These are phyloP conservation scores for Brachyrhaphis roseni DNA, from an alignment of 2,797 vertebrate species.

Conservation along the genomic window DNA sequence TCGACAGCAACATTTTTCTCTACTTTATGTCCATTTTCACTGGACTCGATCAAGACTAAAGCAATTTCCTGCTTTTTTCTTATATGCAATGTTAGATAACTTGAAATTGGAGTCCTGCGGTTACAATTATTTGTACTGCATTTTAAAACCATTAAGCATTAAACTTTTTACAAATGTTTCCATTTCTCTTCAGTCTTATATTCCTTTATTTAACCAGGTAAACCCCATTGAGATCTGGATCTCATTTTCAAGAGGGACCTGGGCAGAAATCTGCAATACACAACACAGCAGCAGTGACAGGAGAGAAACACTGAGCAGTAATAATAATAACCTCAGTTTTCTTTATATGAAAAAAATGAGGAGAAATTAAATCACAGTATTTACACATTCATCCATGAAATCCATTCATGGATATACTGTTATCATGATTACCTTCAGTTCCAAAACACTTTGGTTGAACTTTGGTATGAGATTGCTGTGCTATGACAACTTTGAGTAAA, in stretches of 20 bases:
- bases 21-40: slow-evolving; percentile 1
- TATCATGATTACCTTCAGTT: not conserved
- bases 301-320: not conserved
- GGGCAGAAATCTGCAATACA: too few species aligned
- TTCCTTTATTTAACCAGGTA: too few species aligned
- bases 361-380: not conserved
- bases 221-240: too few species aligned
- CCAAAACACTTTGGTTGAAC: not conserved
- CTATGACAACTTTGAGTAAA: not conserved
- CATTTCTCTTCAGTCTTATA: too few species aligned
- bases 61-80: not conserved
- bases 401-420: not conserved
- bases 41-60: not conserved
- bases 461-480: not conserved
- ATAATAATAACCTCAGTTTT: not conserved
- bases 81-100: not conserved
- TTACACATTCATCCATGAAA: not conserved
- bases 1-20: not conserved
- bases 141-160: not conserved
- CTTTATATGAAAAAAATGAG: not conserved
- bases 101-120: not conserved
- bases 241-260: too few species aligned
- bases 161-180: not conserved
- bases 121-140: not conserved
- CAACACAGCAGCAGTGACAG: too few species aligned